Conservation (phyloP, 2,113 vertebrate species). For the Crotalus horridus region DNA sequence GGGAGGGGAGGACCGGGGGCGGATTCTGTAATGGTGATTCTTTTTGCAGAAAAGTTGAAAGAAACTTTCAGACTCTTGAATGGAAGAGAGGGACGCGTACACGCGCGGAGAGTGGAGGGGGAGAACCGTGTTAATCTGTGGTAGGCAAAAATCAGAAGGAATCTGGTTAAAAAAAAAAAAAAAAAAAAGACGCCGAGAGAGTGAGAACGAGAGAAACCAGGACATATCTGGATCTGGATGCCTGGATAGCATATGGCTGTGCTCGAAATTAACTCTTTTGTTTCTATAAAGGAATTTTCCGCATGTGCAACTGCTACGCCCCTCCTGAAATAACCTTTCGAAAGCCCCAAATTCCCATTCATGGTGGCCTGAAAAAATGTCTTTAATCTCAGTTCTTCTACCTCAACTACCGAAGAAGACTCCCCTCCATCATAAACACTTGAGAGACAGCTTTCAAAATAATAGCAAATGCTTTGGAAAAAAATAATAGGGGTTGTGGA, state of each 20-base stretch:
- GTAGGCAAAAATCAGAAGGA: neutral
- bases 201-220: constrained; percentile 31
- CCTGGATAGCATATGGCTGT: neutral
- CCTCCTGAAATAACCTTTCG: neutral
- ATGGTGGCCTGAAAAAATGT: neutral
- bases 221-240: constrained; percentile 11
- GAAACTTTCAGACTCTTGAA: neutral
- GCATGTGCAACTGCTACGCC: neutral
- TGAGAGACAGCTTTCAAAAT: neutral
- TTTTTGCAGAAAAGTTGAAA: constrained; percentile 45
- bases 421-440: neutral
- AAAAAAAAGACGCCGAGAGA: neutral
- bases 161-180: neutral
- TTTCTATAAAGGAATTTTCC: neutral
- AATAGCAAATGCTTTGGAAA: constrained; percentile 3
- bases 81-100: neutral
- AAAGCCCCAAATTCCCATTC: neutral
- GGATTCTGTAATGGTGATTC: constrained; percentile 33
- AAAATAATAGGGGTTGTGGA: neutral
- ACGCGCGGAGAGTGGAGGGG: neutral
- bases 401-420: neutral
- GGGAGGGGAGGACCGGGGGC: constrained; percentile 8
- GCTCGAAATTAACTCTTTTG: neutral
- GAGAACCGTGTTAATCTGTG: neutral
- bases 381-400: neutral